Evolutionary conservation across 1,140 invertebrate species (phyloP).

Genomic region (Ruditapes philippinarum): DNA sequence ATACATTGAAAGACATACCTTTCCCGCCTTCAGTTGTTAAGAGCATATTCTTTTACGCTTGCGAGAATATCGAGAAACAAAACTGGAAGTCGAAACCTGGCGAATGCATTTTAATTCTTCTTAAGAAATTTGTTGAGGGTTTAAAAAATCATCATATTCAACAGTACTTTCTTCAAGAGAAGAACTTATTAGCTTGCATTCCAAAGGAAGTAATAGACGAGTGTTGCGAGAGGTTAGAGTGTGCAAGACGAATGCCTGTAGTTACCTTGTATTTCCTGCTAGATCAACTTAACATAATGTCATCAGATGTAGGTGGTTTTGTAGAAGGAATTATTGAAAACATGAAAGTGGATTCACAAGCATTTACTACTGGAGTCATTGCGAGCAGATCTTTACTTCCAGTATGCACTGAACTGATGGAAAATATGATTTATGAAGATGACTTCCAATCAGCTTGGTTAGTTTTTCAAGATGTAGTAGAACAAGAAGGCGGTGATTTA

Average conservation of each 20-base stretch:
- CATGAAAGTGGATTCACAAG: too few species aligned
- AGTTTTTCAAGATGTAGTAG: background rate
- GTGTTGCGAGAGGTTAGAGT: background rate
- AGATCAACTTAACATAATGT: background rate
- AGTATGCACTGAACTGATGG: background rate
- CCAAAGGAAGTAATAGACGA: background rate
- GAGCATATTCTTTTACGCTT: constrained; percentile 43
- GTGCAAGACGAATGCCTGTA: background rate
- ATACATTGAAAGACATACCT: background rate
- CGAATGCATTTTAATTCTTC: constrained; percentile 4
- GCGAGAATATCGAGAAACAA: constrained; percentile 18
- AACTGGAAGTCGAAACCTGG: constrained; percentile 25
- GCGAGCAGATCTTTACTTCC: background rate
- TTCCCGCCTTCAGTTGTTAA: background rate
- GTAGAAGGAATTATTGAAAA: background rate
- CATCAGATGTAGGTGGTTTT: background rate
- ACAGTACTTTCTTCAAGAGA: constrained; percentile 22
- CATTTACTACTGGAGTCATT: background rate
- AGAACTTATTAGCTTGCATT: background rate
- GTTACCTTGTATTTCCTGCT: background rate
- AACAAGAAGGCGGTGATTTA: background rate
- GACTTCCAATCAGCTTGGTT: background rate
- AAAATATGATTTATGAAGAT: background rate
- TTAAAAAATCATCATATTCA: background rate
- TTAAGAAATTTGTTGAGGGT: background rate